A percentile compares a stretch with the other conserved stretches of the same genome.
Conservation (phyloP, 2,888 invertebrate species). For the Trichacis sp. region DNA sequence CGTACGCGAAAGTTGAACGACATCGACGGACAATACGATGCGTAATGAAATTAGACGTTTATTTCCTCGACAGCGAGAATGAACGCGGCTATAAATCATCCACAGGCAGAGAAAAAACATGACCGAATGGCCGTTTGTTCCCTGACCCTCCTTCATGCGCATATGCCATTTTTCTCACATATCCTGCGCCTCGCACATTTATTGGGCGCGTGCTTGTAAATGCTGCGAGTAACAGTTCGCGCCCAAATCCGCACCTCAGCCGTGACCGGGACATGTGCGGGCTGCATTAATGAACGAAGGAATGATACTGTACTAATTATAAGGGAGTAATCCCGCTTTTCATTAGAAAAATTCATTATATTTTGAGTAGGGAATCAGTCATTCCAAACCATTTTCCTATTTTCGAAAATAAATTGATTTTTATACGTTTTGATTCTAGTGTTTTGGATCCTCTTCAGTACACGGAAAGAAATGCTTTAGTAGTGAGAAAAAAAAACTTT, state of each 20-base stretch:
- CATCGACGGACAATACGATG: neutral
- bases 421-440: too few relatives aligned
- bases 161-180: constrained; percentile 2
- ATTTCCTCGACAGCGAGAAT: neutral
- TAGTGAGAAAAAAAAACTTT: too few relatives aligned
- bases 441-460: too few relatives aligned
- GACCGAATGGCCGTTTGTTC: neutral
- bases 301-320: too few relatives aligned
- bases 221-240: constrained; percentile 1
- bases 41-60: neutral
- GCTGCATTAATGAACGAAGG: neutral
- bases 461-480: too few relatives aligned
- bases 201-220: neutral
- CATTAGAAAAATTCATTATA: too few relatives aligned
- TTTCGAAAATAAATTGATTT: too few relatives aligned
- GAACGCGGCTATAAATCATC: neutral
- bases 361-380: too few relatives aligned
- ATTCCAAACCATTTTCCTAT: too few relatives aligned
- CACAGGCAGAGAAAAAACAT: neutral
- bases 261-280: constrained; percentile 6
- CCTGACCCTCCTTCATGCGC: constrained; percentile 1
- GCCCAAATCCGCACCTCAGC: constrained; percentile 8
- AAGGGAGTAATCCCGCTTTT: too few relatives aligned
- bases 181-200: neutral
- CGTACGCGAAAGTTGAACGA: too few relatives aligned